Conservation (phyloP, 2,797 vertebrate species). For the Meda fulgida region DNA sequence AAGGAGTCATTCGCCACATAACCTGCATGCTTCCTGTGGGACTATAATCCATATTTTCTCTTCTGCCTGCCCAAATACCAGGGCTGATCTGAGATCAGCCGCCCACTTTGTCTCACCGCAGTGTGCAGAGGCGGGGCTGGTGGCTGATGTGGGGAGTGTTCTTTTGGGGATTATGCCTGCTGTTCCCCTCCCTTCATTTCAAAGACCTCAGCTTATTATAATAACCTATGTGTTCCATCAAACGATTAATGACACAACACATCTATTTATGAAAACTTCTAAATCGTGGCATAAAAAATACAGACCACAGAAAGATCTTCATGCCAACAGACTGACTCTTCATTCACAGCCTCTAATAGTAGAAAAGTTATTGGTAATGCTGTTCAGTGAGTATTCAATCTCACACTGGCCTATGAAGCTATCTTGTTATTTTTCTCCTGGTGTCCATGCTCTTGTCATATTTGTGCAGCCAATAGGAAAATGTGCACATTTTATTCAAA, state of each 20-base stretch:
- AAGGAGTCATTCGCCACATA: constrained; percentile 21
- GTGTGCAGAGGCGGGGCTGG: constrained; percentile 10
- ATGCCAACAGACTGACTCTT: constrained; percentile 13
- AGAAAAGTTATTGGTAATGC: not conserved
- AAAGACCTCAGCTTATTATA: constrained; percentile 8
- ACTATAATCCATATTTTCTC: not conserved
- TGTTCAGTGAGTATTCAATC: not conserved
- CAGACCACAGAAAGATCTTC: constrained; percentile 17
- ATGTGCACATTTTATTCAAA: not conserved
- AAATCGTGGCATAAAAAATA: constrained; percentile 5
- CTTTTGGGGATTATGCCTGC: constrained; percentile 13
- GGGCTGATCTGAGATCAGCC: constrained; percentile 32
- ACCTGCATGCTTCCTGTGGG: constrained; percentile 31
- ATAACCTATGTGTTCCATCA: constrained; percentile 9
- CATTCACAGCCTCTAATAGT: constrained; percentile 31
- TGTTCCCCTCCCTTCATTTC: constrained; percentile 5
- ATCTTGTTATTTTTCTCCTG: not conserved
- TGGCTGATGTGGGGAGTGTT: constrained; percentile 15
- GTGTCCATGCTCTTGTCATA: not conserved
- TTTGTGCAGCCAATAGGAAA: not conserved
- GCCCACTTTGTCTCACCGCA: constrained; percentile 35
- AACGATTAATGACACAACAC: constrained; percentile 38
- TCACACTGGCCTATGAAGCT: not conserved
- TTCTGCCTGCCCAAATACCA: constrained; percentile 11
- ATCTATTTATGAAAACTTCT: constrained; percentile 13